Conservation (phyloP, 2,888 invertebrate species). For the Megalurothrips usitatus region DNA sequence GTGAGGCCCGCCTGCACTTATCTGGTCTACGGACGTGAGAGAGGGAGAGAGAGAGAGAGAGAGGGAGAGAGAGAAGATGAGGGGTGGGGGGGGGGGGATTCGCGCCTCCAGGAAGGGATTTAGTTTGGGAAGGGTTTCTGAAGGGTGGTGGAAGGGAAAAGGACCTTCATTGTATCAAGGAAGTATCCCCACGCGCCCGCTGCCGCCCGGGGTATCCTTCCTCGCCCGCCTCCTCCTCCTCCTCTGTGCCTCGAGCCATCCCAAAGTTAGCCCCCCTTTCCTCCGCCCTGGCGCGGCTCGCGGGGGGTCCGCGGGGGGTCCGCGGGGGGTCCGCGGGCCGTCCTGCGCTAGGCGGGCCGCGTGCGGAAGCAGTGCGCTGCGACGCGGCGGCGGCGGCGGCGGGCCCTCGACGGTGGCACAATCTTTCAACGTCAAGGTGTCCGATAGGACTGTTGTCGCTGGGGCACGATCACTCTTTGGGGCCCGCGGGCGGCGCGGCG, state of each 20-base stretch:
- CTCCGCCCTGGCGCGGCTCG: neutral
- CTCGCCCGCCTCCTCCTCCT: no score
- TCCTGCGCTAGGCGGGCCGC: neutral
- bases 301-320: neutral
- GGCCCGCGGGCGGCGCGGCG: no score
- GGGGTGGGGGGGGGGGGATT: neutral
- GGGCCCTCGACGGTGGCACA: neutral
- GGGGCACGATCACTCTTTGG: neutral
- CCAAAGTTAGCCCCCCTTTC: neutral
- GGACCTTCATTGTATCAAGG: conserved; percentile 7
- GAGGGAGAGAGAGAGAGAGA: neutral
- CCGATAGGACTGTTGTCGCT: conserved; percentile 1
- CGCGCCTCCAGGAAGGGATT: conserved; percentile 12
- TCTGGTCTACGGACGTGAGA: neutral
- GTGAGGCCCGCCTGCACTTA: neutral
- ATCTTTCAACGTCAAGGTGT: conserved; percentile 21
- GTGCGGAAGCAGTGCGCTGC: neutral
- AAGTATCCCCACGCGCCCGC: neutral
- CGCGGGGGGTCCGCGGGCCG: neutral
- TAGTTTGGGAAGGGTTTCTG: neutral
- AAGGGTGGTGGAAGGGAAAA: no score
- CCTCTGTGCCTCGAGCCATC: neutral
- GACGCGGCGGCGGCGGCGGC: neutral
- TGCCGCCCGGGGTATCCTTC: no score
- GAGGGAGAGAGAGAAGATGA: neutral